Evolutionary conservation across 2,888 invertebrate genomes (phyloP).

Genomic region (Cheilosia vernalis): DNA sequence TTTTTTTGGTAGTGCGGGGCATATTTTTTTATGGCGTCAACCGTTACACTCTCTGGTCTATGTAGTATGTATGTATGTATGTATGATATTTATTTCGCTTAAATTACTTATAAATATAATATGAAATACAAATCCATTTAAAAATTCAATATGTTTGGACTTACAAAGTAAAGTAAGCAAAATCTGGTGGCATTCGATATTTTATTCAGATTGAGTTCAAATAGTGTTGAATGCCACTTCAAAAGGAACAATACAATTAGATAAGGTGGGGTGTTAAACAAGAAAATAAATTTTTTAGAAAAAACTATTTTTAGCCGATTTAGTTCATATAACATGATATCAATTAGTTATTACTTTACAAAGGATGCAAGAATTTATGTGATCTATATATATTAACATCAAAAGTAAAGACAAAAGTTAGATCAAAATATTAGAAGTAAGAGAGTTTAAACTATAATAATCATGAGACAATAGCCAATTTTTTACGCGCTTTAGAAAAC

Average conservation of each 20-base stretch:
- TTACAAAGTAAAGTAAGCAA: constrained; percentile 16
- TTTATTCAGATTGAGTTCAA: background rate
- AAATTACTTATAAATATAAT: background rate
- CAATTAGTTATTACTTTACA: too few relatives aligned
- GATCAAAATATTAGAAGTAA: too few relatives aligned
- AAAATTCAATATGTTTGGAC: background rate
- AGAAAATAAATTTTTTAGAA: background rate
- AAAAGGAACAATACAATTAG: background rate
- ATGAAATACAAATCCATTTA: background rate
- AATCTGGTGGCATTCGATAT: constrained; percentile 7
- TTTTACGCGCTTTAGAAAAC: background rate
- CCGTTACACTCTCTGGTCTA: constrained; percentile 1
- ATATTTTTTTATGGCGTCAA: constrained; percentile 27
- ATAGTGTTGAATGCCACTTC: background rate
- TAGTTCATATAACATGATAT: too few relatives aligned
- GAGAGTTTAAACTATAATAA: too few relatives aligned
- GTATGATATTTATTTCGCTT: too few relatives aligned
- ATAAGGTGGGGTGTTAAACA: background rate
- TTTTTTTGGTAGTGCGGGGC: constrained; percentile 4
- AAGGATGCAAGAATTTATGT: background rate
- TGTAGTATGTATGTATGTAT: constrained; percentile 1
- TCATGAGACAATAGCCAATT: background rate
- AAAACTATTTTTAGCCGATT: background rate
- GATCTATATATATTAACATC: background rate
- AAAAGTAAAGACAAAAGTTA: background rate